phyloP scores from a whole-genome alignment of 1,140 invertebrate species.

The Cydia pomonella region DNA sequence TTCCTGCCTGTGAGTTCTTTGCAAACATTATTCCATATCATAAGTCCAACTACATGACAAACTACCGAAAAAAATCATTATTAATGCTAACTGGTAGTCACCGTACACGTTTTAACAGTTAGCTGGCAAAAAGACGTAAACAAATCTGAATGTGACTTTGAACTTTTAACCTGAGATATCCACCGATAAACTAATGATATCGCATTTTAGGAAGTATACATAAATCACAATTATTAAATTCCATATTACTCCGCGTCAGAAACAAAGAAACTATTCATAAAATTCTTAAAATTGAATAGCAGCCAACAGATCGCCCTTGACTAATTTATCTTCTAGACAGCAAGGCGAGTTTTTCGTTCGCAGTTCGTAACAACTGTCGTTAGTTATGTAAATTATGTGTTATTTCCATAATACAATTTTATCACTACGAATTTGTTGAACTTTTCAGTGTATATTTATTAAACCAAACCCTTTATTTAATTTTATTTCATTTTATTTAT shows the following conservation, averaged over 20 bases:
- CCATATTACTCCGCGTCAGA: constrained; percentile 40
- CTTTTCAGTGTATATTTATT: not conserved
- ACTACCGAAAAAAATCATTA: too few species aligned
- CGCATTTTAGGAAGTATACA: constrained; percentile 26
- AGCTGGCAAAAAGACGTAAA: not conserved
- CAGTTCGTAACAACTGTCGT: constrained; percentile 28
- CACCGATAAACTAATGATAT: not conserved
- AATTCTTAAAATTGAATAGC: constrained; percentile 46
- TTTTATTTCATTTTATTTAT: not conserved
- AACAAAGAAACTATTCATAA: constrained; percentile 45
- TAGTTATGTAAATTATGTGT: constrained; percentile 32
- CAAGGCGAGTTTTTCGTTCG: constrained; percentile 44
- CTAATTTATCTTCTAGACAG: constrained; percentile 45
- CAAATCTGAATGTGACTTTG: constrained; percentile 38
- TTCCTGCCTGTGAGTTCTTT: constrained; percentile 70
- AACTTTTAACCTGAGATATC: constrained; percentile 39
- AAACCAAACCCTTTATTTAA: not conserved
- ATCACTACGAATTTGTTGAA: not conserved
- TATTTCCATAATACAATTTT: constrained; percentile 9
- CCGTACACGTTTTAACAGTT: not conserved
- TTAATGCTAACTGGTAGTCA: too few species aligned
- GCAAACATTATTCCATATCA: not conserved
- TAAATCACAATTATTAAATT: constrained; percentile 28
- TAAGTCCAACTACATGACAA: not conserved
- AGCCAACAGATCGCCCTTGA: constrained; percentile 54